Evolutionary conservation across 35 echinoderm and acorn worm genomes (phyloP).

Genomic region (Lytechinus variegatus): DNA sequence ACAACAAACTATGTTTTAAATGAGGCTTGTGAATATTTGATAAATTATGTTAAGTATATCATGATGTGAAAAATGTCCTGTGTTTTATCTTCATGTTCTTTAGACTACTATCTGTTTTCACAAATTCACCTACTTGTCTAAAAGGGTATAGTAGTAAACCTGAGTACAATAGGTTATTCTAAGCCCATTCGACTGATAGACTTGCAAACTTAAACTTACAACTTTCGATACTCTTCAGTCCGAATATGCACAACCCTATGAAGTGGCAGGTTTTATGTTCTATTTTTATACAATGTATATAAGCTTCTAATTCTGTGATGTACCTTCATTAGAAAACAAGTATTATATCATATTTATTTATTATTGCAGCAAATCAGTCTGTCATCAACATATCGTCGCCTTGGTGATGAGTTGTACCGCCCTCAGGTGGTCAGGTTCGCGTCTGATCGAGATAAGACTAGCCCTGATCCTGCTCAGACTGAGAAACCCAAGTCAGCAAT

Average conservation of each 20-base stretch:
- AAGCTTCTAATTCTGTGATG: not conserved
- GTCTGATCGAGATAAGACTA: not conserved
- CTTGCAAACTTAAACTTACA: not conserved
- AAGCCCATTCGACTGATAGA: not conserved
- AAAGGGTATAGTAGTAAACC: not conserved
- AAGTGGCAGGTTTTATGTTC: not conserved
- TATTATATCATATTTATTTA: not conserved
- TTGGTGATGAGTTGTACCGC: slow-evolving; percentile 90
- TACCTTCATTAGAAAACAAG: not conserved
- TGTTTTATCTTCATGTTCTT: too few relatives aligned
- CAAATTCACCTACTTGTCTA: not conserved
- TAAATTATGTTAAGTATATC: too few relatives aligned
- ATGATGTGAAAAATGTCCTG: too few relatives aligned
- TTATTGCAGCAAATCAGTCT: slow-evolving; percentile 64
- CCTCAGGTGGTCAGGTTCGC: slow-evolving; percentile 61
- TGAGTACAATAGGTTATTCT: not conserved
- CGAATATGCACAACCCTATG: not conserved
- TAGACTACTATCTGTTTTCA: not conserved
- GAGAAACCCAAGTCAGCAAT: slow-evolving; percentile 73
- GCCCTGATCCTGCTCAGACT: not conserved
- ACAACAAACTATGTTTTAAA: too few relatives aligned
- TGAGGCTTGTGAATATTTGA: too few relatives aligned
- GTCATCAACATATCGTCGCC: slow-evolving; percentile 84
- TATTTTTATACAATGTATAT: not conserved
- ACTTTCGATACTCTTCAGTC: not conserved